Evolutionary conservation across 1,140 invertebrate species (phyloP), one percentile per base, ranked within the genome.

Genomic region (Drosophila trapezifrons): DNA sequence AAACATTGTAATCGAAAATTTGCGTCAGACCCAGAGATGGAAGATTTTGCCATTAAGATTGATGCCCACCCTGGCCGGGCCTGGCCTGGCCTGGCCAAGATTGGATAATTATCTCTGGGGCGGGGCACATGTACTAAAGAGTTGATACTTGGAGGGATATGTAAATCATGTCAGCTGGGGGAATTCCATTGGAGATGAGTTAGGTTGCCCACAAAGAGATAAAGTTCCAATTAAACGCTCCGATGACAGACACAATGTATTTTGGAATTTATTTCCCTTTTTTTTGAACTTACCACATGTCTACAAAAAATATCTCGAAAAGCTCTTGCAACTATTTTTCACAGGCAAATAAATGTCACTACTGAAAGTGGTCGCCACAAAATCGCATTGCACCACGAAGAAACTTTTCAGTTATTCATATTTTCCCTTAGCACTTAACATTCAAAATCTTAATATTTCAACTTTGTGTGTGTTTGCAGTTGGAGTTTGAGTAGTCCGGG

Each of bases 1-100:
- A 72, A 64, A 72, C 73, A 78, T 71, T 71, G 69, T 78, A 80
- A 80, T 81, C 54, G 78, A 77, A 57, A 54, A 63, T 78, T 65
- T 78, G 76, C 76, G 47, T 73, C 55, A 80, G 58, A 72, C 69
- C 18, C 47, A 76, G 29, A 54, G 51, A 10, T 18, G 20, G 12
- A 13, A 37, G 52, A 74, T 65, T 20, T 38, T 65, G 27, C 46
- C 82, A 78, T 74, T 74, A 69, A 84, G 81, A 85, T 85, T 78
- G 78, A 84, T 84, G 80, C 38, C 55, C 78, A 65, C 76, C 56
- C 56, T 38, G 73, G 42, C 67, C 76, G 83, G 76, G 65, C 67
- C 38, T 40, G 73, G 42, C 67, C 76, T 79, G 76, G 65, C 67
- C 38, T 40, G 37, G 69, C 42, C 67, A 79, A 84, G 62, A 77